Conservation (phyloP, 2,888 invertebrate species). For the Polietes domitor region DNA sequence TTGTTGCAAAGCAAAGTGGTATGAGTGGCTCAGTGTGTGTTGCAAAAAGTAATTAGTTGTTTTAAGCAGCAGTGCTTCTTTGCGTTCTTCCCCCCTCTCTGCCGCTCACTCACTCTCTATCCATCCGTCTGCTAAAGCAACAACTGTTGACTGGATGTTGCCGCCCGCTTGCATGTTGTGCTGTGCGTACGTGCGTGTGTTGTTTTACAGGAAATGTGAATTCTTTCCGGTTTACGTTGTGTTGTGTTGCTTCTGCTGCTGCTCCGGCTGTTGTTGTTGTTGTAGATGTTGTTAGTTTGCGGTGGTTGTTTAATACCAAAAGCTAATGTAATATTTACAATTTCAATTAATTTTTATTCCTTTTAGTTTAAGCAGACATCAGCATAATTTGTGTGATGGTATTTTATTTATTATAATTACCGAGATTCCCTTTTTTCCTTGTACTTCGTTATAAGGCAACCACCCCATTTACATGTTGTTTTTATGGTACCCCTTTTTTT, state of each 20-base stretch:
- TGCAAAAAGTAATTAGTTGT: conserved; percentile 37
- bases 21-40: neutral
- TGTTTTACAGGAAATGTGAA: conserved; percentile 37
- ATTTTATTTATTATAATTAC: conserved; percentile 22
- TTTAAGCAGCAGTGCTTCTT: conserved; percentile 28
- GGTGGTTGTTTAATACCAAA: conserved; percentile 1
- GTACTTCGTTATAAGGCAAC: conserved; percentile 12
- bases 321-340: conserved; percentile 47
- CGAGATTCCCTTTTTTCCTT: conserved; percentile 17
- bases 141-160: neutral
- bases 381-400: conserved; percentile 24
- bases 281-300: neutral
- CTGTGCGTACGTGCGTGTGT: conserved; percentile 8
- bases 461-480: conserved; percentile 5
- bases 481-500: conserved; percentile 4
- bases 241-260: conserved; percentile 3
- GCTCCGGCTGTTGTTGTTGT: neutral
- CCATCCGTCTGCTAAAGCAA: neutral
- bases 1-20: neutral
- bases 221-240: neutral
- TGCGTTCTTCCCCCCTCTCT: neutral
- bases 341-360: conserved; percentile 54
- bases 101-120: neutral
- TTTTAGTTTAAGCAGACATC: conserved; percentile 37
- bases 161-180: conserved; percentile 3